Conservation (phyloP, 1,140 invertebrate species). For the Drosophila tristis region DNA sequence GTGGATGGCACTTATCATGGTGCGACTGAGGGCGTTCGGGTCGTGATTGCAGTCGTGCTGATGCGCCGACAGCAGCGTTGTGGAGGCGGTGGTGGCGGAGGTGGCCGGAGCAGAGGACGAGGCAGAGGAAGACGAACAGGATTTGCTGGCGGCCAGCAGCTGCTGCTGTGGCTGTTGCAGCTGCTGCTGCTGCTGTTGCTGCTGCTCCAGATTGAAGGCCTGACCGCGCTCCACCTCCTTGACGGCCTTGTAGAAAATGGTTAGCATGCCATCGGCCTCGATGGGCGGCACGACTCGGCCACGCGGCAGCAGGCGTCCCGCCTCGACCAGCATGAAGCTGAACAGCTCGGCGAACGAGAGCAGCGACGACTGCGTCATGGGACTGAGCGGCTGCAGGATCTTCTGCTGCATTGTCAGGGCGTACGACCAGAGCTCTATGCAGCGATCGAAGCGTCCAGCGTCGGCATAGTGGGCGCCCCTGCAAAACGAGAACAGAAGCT, state of each 20-base stretch:
- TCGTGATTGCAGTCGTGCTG: constrained; percentile 88
- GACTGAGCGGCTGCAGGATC: constrained; percentile 95
- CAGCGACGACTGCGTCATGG: constrained; percentile 96
- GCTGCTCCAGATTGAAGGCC: constrained; percentile 65
- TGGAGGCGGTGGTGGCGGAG: constrained; percentile 50
- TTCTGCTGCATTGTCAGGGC: constrained; percentile 98
- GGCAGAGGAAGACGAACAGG: constrained; percentile 40
- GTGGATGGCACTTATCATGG: constrained; percentile 94
- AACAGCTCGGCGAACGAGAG: constrained; percentile 98
- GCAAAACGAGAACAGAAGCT: constrained; percentile 75
- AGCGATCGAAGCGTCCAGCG: constrained; percentile 95
- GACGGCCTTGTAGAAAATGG: constrained; percentile 92
- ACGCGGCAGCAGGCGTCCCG: constrained; percentile 87
- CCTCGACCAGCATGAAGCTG: constrained; percentile 95
- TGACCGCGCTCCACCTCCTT: constrained; percentile 87
- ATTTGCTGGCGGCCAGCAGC: constrained; percentile 39
- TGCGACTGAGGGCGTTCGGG: constrained; percentile 90
- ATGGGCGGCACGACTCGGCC: constrained; percentile 91
- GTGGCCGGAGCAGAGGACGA: constrained; percentile 40
- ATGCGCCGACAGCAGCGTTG: constrained; percentile 61
- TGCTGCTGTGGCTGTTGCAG: constrained; percentile 49
- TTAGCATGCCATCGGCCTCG: constrained; percentile 91
- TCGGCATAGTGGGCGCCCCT: constrained; percentile 97
- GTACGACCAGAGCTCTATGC: constrained; percentile 97
- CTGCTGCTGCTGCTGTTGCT: constrained; percentile 58